Conservation (phyloP, 2,888 invertebrate genomes). For the Anarsia innoxiella region DNA sequence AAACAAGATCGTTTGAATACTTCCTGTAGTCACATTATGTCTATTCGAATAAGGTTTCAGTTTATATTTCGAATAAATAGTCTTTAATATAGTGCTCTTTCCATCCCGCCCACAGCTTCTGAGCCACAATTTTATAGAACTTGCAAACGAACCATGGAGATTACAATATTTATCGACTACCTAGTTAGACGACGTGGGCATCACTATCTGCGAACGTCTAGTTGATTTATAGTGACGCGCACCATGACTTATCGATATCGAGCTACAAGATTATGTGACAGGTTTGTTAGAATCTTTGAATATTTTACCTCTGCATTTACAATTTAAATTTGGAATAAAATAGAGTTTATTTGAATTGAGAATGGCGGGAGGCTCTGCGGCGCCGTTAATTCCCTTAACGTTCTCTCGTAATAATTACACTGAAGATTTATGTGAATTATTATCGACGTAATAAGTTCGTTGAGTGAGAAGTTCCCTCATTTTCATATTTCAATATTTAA, state of each 20-base stretch:
- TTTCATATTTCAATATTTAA: no score
- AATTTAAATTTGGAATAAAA: constrained; percentile 20
- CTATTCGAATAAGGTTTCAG: no score
- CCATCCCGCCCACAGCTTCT: constrained; percentile 6
- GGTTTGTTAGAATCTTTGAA: constrained; percentile 30
- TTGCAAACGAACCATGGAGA: constrained; percentile 39
- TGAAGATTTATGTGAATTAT: constrained; percentile 1
- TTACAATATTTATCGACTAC: constrained; percentile 59
- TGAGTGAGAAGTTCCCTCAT: no score
- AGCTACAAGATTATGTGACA: constrained; percentile 33
- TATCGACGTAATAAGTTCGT: no score
- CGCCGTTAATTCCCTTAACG: constrained; percentile 5
- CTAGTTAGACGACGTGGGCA: constrained; percentile 61
- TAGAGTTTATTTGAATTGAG: constrained; percentile 12
- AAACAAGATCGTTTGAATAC: no score
- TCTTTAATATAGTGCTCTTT: no score
- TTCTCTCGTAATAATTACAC: constrained; percentile 2
- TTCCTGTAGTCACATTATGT: no score
- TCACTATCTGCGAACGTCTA: constrained; percentile 60
- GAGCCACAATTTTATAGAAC: constrained; percentile 19
- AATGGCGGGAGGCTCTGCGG: constrained; percentile 8
- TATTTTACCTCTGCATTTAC: constrained; percentile 32
- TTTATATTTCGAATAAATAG: no score
- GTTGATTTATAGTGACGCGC: constrained; percentile 68
- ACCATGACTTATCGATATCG: constrained; percentile 65